phyloP scores from a whole-genome alignment of 2,797 vertebrate genomes.

The Synanceia verrucosa region DNA sequence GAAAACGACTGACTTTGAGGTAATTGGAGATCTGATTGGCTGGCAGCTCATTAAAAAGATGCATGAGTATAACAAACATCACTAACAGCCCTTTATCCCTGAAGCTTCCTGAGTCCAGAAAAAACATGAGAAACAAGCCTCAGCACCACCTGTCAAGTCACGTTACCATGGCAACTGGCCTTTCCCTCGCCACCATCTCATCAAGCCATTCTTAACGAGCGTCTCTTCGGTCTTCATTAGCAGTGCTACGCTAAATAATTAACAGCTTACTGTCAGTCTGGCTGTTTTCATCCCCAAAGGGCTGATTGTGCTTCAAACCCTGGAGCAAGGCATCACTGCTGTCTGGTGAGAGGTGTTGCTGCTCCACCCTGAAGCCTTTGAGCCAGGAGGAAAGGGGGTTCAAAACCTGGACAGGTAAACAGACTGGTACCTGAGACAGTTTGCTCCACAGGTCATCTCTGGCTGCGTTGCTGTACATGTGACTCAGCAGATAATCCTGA shows the following conservation, averaged over 20 bases:
- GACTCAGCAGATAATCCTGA: conserved; percentile 96
- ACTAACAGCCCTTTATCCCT: background rate
- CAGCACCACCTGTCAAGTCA: conserved; percentile 23
- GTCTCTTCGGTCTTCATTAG: conserved; percentile 33
- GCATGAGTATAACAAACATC: background rate
- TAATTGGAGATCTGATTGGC: conserved; percentile 39
- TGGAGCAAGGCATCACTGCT: background rate
- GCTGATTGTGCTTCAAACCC: background rate
- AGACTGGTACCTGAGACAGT: conserved; percentile 89
- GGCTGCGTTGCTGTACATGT: conserved; percentile 96
- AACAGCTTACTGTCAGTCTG: conserved; percentile 15
- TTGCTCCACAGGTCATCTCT: conserved; percentile 97
- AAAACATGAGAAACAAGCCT: conserved; percentile 24
- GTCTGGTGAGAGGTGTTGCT: too few species aligned
- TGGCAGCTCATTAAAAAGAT: conserved; percentile 16
- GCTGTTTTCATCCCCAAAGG: background rate
- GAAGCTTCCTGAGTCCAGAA: background rate
- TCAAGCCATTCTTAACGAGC: conserved; percentile 7
- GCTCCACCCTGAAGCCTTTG: background rate
- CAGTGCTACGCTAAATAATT: conserved; percentile 24
- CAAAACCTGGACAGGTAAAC: background rate
- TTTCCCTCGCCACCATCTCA: background rate
- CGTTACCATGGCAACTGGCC: conserved; percentile 38
- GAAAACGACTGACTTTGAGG: background rate
- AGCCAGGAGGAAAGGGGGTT: background rate